A percentile compares a stretch with the other conserved stretches of the same genome.
Evolutionary conservation across 2,113 vertebrate genomes (phyloP).

Genomic region (Rhabdornis inornatus): DNA sequence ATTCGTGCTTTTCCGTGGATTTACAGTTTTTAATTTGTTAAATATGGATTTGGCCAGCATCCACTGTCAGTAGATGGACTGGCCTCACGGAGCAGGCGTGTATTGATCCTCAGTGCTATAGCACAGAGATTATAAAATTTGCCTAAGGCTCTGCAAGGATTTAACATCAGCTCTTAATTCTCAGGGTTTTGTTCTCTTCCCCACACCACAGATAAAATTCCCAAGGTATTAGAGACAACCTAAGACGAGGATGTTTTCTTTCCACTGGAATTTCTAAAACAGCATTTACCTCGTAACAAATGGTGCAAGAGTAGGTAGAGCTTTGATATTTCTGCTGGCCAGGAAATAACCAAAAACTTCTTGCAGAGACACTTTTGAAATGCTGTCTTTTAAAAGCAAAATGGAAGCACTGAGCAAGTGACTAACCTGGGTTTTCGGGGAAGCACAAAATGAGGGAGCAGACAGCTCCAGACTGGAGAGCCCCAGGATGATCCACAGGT

Average conservation of each 20-base stretch:
- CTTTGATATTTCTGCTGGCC: not conserved
- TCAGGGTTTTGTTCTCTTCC: not conserved
- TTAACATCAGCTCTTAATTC: constrained; percentile 22
- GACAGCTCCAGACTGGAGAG: not conserved
- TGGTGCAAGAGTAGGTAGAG: not conserved
- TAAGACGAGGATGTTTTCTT: not conserved
- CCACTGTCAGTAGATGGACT: not conserved
- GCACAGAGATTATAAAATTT: constrained; percentile 17
- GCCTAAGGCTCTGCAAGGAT: constrained; percentile 25
- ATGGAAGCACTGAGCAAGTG: not conserved
- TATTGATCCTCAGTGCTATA: not conserved
- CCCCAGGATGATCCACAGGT: not conserved
- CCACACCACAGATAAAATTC: not conserved
- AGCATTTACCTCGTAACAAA: not conserved
- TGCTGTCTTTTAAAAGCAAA: not conserved
- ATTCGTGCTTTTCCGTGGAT: not conserved
- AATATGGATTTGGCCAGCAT: not conserved
- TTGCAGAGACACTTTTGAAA: not conserved
- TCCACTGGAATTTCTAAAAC: not conserved
- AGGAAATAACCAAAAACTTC: not conserved
- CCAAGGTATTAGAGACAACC: not conserved
- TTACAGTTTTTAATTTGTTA: not conserved
- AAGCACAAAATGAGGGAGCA: not conserved
- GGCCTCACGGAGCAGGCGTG: not conserved
- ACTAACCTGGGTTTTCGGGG: not conserved